Percentiles rank a stretch among this genome's conserved stretches.
These are phyloP conservation scores for Orchestia grillus DNA, from an alignment of 1,140 invertebrate genomes.

Conservation along the genomic window DNA sequence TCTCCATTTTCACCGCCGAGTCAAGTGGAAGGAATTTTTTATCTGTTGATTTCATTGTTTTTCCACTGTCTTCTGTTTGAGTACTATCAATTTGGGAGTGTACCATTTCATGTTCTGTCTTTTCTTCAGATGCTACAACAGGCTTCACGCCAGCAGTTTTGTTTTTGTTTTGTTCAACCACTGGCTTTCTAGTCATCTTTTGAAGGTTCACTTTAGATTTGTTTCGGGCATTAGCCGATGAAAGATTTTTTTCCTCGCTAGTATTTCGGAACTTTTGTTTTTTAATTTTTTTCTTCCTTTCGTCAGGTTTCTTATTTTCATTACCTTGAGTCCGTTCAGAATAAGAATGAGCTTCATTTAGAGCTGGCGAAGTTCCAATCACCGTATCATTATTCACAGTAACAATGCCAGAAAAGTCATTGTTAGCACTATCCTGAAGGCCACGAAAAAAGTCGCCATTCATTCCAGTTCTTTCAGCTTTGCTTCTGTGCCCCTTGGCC, in stretches of 20 bases:
- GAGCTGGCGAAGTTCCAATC: background rate
- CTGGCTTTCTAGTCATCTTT: background rate
- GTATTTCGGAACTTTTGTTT: background rate
- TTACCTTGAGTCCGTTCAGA: background rate
- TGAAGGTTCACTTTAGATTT: background rate
- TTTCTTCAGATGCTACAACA: background rate
- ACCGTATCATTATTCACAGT: background rate
- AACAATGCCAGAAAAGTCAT: background rate
- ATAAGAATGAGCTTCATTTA: background rate
- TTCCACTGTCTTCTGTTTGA: background rate
- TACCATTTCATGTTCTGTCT: background rate
- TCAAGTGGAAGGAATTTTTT: background rate
- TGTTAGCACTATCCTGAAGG: conserved; percentile 12
- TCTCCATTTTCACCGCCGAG: background rate
- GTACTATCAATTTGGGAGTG: background rate
- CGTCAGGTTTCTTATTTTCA: background rate
- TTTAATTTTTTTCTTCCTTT: background rate
- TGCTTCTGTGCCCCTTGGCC: background rate
- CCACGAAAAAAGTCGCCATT: conserved; percentile 51
- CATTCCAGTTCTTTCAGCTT: conserved; percentile 23
- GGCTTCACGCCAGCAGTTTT: background rate
- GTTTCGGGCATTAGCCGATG: background rate
- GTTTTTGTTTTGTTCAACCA: background rate
- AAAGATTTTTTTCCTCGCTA: background rate
- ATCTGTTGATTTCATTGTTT: background rate